Base-by-base conservation (phyloP, 2,797 vertebrate species). In the Craterocephalus amniculus region DNA sequence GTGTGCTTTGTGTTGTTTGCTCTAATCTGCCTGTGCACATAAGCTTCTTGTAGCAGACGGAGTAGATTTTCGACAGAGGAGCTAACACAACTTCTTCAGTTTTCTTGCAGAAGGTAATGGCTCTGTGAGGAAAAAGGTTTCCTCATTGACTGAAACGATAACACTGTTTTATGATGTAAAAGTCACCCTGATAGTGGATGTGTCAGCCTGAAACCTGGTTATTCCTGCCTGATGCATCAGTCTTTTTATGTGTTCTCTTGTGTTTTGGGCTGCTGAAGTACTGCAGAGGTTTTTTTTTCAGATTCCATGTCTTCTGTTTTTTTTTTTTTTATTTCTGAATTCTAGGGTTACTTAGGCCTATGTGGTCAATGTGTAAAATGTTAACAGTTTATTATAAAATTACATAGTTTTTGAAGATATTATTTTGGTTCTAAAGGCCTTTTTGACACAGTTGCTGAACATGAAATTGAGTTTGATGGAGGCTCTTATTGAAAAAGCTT, bases 11-110 rank as follows among this genome's bases (percentile, higher is more conserved):
- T 66, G 29, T 67, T 12, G 49, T 38, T 43, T 24, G 1, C 51
- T 0, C 58, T 59, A 65, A 51, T 58, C 59, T 55, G 29, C 2
- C 29, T 43, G n/a, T 26, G n/a, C 52, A 55, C 61, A 75, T 70
- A 54, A 64, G 71, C 58, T 36, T 58, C n/a, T 24, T 51, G 10
- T 4, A 24, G 48, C 4, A 51, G 48, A 51, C 26, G 10, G 1
- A 24, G 48, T 12, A 51, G 48, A 51, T 24, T 45, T 22, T 51
- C 12, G 48, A 26, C 48, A 24, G 22, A 51, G 22, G 8, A 22
- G 11, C 36, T 49, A 49, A 20, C 6, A 49, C 7, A n/a, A 49
- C n/a, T 7, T n/a, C 20, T 43, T 20, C 6, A n/a, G 8, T 45
- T 51, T 51, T 48, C n/a, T 10, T 6, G 45, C 20, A 9, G 4